Percentiles rank a stretch among this genome's conserved stretches.
These are phyloP conservation scores for Bungarus multicinctus DNA, from an alignment of 2,113 vertebrate species.

Conservation along the genomic window DNA sequence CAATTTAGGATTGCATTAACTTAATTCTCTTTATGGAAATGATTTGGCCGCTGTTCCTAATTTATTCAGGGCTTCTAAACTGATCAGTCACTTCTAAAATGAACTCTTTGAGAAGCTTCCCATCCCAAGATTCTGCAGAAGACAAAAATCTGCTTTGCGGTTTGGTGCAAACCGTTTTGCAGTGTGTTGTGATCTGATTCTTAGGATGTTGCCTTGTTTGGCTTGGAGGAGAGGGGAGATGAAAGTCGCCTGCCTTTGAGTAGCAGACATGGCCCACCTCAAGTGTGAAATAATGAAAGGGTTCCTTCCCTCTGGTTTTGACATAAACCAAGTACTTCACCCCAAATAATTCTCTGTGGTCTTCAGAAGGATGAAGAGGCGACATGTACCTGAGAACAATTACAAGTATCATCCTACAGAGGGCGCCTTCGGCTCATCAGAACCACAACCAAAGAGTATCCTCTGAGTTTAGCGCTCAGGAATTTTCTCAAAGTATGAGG, in stretches of 20 bases:
- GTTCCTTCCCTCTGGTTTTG: not conserved
- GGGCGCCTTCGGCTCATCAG: conserved; percentile 76
- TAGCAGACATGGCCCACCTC: not conserved
- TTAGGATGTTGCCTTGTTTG: not conserved
- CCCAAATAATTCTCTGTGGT: not conserved
- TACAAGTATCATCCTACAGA: conserved; percentile 75
- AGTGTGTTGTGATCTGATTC: not conserved
- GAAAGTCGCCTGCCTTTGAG: not conserved
- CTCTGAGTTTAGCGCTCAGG: conserved; percentile 38
- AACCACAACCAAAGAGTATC: conserved; percentile 48
- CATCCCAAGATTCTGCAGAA: not conserved
- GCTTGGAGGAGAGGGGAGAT: not conserved
- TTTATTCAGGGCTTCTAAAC: conserved; percentile 22
- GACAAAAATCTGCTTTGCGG: not conserved
- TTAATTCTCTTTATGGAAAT: conserved; percentile 9
- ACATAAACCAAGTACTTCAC: not conserved
- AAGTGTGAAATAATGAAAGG: not conserved
- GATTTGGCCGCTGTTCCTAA: conserved; percentile 24
- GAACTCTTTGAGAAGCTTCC: not conserved
- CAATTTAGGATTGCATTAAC: no score
- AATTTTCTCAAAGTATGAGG: conserved; percentile 30
- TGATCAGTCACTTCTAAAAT: not conserved
- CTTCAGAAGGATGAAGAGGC: not conserved
- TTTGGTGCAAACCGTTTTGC: not conserved
- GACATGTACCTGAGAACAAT: conserved; percentile 47